Conservation (phyloP, 2,113 vertebrate species). For the Oncorhynchus tshawytscha region DNA sequence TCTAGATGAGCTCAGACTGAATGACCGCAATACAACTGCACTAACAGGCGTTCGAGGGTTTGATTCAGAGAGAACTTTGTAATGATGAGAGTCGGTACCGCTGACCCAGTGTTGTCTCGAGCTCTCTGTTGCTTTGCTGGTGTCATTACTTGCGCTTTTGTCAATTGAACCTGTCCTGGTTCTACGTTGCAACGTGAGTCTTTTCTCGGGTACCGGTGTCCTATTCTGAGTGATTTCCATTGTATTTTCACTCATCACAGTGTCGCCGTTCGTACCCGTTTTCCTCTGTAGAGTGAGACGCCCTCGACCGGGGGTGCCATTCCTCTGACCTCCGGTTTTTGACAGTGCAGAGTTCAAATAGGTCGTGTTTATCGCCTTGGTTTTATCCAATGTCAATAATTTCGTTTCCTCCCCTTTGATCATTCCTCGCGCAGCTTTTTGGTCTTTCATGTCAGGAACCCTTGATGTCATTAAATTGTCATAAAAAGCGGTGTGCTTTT, state of each 20-base stretch:
- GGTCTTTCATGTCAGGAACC: constrained; percentile 16
- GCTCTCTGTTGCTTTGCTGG: background rate
- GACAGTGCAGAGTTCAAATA: constrained; percentile 77
- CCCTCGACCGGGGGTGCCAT: constrained; percentile 35
- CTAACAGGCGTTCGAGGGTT: constrained; percentile 19
- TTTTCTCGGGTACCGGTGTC: constrained; percentile 54
- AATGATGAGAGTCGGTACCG: constrained; percentile 1
- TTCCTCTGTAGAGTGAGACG: constrained; percentile 78
- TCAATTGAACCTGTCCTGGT: constrained; percentile 61
- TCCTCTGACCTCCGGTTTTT: constrained; percentile 36
- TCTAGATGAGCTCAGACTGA: constrained; percentile 48
- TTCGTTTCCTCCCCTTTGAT: constrained; percentile 34
- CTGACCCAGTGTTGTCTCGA: constrained; percentile 21
- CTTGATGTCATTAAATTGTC: constrained; percentile 53
- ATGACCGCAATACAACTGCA: constrained; percentile 38
- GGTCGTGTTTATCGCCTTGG: constrained; percentile 74
- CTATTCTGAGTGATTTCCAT: constrained; percentile 26
- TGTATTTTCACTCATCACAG: constrained; percentile 24
- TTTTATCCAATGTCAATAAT: constrained; percentile 41
- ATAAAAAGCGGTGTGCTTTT: constrained; percentile 63
- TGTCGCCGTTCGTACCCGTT: constrained; percentile 45
- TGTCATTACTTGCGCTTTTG: constrained; percentile 23
- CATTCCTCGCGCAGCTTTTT: constrained; percentile 35
- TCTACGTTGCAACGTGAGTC: constrained; percentile 69
- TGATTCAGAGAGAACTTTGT: constrained; percentile 42